Percentiles rank a stretch among this genome's conserved stretches.
These are phyloP conservation scores for Romanogobio albipinnatus DNA, from an alignment of 2,113 vertebrate genomes.

Conservation along the genomic window DNA sequence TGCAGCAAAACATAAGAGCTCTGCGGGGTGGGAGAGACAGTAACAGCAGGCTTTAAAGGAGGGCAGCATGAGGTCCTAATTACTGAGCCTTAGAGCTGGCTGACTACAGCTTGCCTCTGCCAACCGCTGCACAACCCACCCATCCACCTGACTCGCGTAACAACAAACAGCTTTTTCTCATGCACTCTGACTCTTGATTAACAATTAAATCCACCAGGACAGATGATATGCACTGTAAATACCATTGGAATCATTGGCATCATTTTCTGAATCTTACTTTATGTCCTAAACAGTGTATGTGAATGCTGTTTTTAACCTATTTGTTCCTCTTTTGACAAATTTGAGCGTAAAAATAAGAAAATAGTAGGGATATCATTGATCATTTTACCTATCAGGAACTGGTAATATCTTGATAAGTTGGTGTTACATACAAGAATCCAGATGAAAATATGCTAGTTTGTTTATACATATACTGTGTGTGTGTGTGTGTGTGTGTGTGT, in stretches of 20 bases:
- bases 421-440: background rate
- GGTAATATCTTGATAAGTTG: background rate
- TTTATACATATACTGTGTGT: no score
- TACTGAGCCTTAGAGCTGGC: slow-evolving; percentile 36
- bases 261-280: no score
- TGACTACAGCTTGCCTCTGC: slow-evolving; percentile 25
- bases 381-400: no score
- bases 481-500: no score
- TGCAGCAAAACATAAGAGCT: slow-evolving; percentile 44
- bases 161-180: slow-evolving; percentile 18
- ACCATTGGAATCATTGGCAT: background rate
- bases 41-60: slow-evolving; percentile 52
- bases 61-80: slow-evolving; percentile 56
- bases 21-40: slow-evolving; percentile 28
- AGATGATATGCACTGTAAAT: background rate
- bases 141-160: slow-evolving; percentile 28
- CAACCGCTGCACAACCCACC: slow-evolving; percentile 45
- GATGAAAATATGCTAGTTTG: background rate
- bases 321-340: background rate
- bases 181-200: slow-evolving; percentile 16
- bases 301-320: background rate
- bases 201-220: background rate
- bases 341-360: background rate
- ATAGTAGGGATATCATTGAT: background rate
- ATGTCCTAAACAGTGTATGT: background rate